phyloP scores from a whole-genome alignment of 2,888 invertebrate genomes.

The Dioctria linearis region DNA sequence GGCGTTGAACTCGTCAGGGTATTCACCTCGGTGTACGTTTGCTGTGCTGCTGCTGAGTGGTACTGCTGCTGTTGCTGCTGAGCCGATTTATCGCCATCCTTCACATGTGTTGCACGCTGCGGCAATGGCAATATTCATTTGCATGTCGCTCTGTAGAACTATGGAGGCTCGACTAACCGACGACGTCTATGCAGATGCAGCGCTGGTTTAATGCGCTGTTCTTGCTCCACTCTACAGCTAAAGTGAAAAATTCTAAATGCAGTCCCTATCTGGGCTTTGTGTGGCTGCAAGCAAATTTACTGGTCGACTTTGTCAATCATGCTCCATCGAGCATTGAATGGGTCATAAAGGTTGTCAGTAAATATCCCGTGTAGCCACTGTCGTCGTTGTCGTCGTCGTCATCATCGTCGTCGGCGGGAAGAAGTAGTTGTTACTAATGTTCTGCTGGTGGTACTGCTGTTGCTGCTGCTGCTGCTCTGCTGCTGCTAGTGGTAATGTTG shows the following conservation, averaged over 20 bases:
- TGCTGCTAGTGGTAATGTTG: neutral
- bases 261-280: neutral
- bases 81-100: constrained; percentile 23
- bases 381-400: neutral
- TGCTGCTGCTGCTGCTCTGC: neutral
- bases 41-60: no score
- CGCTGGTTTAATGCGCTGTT: neutral
- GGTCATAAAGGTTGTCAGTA: constrained; percentile 30
- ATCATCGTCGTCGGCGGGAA: no score
- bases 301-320: constrained; percentile 48
- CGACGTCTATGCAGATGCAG: neutral
- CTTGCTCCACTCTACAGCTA: neutral
- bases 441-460: no score
- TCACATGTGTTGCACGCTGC: constrained; percentile 9
- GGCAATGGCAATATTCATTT: constrained; percentile 11
- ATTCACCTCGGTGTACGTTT: constrained; percentile 17
- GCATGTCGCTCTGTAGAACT: constrained; percentile 9
- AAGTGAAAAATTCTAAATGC: neutral
- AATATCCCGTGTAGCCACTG: constrained; percentile 5
- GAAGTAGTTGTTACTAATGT: neutral
- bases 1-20: constrained; percentile 50
- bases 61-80: neutral
- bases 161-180: constrained; percentile 2
- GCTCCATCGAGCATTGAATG: constrained; percentile 44
- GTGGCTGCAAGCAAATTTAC: constrained; percentile 21